Evolutionary conservation across 2,888 invertebrate species (phyloP).

Genomic region (Eumerus sabulonum): DNA sequence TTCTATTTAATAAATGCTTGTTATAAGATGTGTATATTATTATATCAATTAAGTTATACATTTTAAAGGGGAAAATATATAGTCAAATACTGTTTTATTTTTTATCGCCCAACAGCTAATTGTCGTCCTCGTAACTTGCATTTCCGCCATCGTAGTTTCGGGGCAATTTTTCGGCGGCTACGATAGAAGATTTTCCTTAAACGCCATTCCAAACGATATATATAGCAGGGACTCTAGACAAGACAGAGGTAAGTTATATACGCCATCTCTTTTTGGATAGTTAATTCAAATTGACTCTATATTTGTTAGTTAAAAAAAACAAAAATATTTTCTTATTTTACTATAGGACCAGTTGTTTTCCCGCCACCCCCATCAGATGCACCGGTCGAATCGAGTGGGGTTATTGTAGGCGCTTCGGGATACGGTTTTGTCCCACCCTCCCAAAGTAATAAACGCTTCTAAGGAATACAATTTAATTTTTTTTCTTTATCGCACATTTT

Average conservation of each 20-base stretch:
- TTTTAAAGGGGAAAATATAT: not conserved
- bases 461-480: conserved; percentile 11
- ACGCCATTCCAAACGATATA: conserved; percentile 68
- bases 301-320: conserved; percentile 13
- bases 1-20: too few species aligned
- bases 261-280: too few species aligned
- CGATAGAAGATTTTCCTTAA: conserved; percentile 72
- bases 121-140: conserved; percentile 74
- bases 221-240: conserved; percentile 77
- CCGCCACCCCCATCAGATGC: conserved; percentile 85
- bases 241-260: conserved; percentile 75
- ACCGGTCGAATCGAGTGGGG: conserved; percentile 87
- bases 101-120: conserved; percentile 73
- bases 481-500: conserved; percentile 4
- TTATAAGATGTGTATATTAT: too few species aligned
- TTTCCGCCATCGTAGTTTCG: conserved; percentile 75
- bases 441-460: conserved; percentile 64
- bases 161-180: conserved; percentile 76
- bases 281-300: too few species aligned
- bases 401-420: conserved; percentile 90
- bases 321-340: conserved; percentile 35
- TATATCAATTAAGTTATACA: too few species aligned
- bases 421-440: conserved; percentile 90
- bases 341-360: conserved; percentile 89
- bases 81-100: conserved; percentile 5